Evolutionary conservation across 2,797 vertebrate genomes (phyloP).

Genomic region (Sebastes jordani): DNA sequence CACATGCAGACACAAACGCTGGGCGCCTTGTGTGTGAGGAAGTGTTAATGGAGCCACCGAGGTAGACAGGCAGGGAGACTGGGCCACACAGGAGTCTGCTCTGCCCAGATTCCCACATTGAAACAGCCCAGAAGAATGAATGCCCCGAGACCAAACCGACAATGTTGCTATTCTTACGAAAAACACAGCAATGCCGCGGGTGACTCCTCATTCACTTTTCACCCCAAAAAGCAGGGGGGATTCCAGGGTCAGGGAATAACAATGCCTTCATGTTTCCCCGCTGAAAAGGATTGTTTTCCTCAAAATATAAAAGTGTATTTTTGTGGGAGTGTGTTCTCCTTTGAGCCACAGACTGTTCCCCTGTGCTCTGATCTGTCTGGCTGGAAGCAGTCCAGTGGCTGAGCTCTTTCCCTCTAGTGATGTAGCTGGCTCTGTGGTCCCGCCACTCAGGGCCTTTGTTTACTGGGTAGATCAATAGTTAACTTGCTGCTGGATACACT

Average conservation of each 20-base stretch:
- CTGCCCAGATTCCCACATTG: slow-evolving; percentile 48
- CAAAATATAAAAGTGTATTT: slow-evolving; percentile 35
- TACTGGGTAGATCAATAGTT: slow-evolving; percentile 70
- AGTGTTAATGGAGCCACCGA: slow-evolving; percentile 62
- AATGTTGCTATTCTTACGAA: slow-evolving; percentile 57
- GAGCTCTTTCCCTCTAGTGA: slow-evolving; percentile 59
- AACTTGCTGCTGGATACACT: slow-evolving; percentile 60
- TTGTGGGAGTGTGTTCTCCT: slow-evolving; percentile 41
- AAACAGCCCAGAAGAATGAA: slow-evolving; percentile 54
- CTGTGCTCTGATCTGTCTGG: slow-evolving; percentile 67
- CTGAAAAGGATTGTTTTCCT: slow-evolving; percentile 49
- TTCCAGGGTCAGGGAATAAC: slow-evolving; percentile 67
- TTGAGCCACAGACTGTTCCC: slow-evolving; percentile 59
- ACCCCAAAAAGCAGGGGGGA: slow-evolving; percentile 39
- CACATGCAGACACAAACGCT: slow-evolving; percentile 29
- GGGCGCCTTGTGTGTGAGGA: slow-evolving; percentile 34
- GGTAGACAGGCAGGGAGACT: slow-evolving; percentile 57
- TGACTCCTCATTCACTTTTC: slow-evolving; percentile 33
- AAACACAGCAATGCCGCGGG: slow-evolving; percentile 40
- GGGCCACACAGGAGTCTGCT: slow-evolving; percentile 71
- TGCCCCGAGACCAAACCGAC: slow-evolving; percentile 43
- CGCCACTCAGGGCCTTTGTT: slow-evolving; percentile 70
- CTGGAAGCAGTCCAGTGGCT: slow-evolving; percentile 71
- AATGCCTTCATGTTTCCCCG: slow-evolving; percentile 40
- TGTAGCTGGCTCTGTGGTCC: slow-evolving; percentile 65